A percentile compares a stretch with the other conserved stretches of the same genome.
Conservation (phyloP, 2,797 vertebrate genomes). For the Helostoma temminkii region DNA sequence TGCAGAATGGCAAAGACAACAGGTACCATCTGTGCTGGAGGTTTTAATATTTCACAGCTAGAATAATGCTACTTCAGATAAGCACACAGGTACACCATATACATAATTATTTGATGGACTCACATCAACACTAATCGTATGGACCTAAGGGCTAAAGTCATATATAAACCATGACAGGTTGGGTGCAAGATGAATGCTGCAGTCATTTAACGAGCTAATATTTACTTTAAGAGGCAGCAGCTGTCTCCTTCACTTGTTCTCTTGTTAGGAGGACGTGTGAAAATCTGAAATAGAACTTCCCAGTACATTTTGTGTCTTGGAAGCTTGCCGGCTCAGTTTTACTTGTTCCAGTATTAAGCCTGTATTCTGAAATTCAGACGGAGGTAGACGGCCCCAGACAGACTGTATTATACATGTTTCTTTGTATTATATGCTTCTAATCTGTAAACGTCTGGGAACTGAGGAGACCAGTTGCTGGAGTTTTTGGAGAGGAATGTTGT, state of each 20-base stretch:
- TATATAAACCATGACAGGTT: not conserved
- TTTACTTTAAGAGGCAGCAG: conserved; percentile 3
- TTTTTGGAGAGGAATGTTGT: no score
- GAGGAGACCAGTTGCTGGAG: no score
- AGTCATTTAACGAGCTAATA: not conserved
- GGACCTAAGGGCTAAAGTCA: not conserved
- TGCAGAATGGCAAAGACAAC: conserved; percentile 95
- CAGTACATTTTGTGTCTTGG: conserved; percentile 18
- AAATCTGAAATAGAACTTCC: conserved; percentile 35
- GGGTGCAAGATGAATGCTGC: not conserved
- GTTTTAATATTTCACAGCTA: not conserved
- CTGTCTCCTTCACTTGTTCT: conserved; percentile 10
- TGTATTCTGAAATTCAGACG: not conserved
- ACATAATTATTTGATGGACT: not conserved
- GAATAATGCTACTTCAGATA: not conserved
- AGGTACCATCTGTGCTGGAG: conserved; percentile 79
- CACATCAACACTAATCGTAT: not conserved
- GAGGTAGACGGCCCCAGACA: not conserved
- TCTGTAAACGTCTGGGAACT: no score
- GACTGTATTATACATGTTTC: no score
- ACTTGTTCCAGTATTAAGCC: not conserved
- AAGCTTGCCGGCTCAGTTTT: not conserved
- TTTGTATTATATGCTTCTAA: no score
- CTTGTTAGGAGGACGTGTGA: conserved; percentile 32
- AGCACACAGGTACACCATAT: not conserved